Evolutionary conservation across 2,888 invertebrate species (phyloP).

Genomic region (Papilio protenor): DNA sequence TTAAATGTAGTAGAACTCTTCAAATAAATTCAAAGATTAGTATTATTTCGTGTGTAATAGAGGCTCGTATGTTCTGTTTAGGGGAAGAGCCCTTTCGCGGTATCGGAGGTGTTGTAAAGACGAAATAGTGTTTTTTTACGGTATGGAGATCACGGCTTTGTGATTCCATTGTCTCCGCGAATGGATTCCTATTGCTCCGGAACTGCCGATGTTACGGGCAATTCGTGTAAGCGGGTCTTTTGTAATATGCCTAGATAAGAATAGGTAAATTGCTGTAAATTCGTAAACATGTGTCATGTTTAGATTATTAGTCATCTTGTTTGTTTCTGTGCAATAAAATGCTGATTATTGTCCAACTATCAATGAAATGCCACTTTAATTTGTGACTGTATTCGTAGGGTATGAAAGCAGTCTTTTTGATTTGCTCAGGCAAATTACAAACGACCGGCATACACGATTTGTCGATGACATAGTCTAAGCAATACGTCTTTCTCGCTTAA

Average conservation of each 20-base stretch:
- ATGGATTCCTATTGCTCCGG: slow-evolving; percentile 58
- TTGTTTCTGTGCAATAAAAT: not conserved
- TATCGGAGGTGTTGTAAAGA: slow-evolving; percentile 72
- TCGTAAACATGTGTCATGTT: not conserved
- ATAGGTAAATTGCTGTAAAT: not conserved
- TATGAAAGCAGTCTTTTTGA: not conserved
- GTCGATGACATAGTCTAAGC: slow-evolving; percentile 40
- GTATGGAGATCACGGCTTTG: slow-evolving; percentile 64
- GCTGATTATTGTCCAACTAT: no score
- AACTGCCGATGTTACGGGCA: not conserved
- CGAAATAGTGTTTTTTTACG: slow-evolving; percentile 63
- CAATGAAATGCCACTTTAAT: not conserved
- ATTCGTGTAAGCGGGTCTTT: not conserved
- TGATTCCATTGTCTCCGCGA: slow-evolving; percentile 60
- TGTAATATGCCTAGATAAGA: slow-evolving; percentile 46
- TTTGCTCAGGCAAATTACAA: not conserved
- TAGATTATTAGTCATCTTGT: not conserved
- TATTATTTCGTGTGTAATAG: slow-evolving; percentile 41
- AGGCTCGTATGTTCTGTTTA: slow-evolving; percentile 50
- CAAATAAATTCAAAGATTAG: not conserved
- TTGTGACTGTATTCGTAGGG: not conserved
- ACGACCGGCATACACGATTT: not conserved
- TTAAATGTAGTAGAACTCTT: no score
- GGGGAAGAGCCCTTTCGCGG: slow-evolving; percentile 53
- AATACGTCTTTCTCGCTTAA: slow-evolving; percentile 44